Evolutionary conservation across 2,113 vertebrate species (phyloP).

Genomic region (Microcebus tavaratra): DNA sequence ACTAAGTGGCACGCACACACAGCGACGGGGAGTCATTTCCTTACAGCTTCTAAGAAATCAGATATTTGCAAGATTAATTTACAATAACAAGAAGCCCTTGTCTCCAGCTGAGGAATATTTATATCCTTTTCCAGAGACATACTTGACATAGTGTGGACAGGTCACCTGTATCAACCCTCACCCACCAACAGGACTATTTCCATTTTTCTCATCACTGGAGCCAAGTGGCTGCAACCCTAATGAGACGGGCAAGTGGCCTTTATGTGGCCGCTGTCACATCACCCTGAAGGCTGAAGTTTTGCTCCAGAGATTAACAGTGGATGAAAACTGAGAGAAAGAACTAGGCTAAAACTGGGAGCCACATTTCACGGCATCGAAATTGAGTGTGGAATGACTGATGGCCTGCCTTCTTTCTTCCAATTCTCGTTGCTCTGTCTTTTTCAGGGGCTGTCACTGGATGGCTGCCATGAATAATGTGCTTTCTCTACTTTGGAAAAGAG

Average conservation of each 20-base stretch:
- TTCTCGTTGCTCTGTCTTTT: neutral
- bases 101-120: constrained; percentile 34
- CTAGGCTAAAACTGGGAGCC: neutral
- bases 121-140: neutral
- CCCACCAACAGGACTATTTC: neutral
- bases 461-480: neutral
- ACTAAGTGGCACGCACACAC: neutral
- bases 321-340: neutral
- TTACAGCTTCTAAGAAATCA: constrained; percentile 41
- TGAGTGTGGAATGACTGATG: neutral
- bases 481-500: constrained; percentile 12
- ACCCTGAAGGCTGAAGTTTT: neutral
- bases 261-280: neutral
- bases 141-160: constrained; percentile 57
- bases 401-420: neutral
- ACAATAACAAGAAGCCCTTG: constrained; percentile 35
- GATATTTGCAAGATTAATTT: constrained; percentile 56
- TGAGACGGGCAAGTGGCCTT: neutral
- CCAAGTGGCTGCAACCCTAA: neutral
- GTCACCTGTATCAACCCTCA: constrained; percentile 1
- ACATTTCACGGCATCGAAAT: neutral
- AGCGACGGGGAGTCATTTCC: constrained; percentile 8
- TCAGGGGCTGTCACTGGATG: neutral
- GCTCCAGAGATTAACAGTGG: neutral
- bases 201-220: neutral